A percentile compares a stretch with the other conserved stretches of the same genome.
phyloP scores from a whole-genome alignment of 2,888 invertebrate species.

The Cosmopolites sordidus region DNA sequence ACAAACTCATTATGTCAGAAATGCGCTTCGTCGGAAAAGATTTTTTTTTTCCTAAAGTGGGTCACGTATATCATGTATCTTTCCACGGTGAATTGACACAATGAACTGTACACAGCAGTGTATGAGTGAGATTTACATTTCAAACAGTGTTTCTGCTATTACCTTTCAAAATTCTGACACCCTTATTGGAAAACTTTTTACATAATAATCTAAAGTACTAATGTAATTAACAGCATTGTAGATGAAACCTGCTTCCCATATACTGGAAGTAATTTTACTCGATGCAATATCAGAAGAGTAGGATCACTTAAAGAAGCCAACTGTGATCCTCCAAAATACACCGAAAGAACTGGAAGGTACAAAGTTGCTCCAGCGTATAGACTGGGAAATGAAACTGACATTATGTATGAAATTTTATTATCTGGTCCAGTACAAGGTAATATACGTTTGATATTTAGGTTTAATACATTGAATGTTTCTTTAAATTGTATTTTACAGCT shows the following conservation, averaged over 20 bases:
- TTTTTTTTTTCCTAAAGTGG: too few relatives aligned
- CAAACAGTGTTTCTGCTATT: too few relatives aligned
- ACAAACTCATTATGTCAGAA: too few relatives aligned
- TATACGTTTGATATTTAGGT: background rate
- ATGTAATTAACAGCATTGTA: conserved; percentile 61
- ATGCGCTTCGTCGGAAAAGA: too few relatives aligned
- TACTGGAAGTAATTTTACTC: conserved; percentile 53
- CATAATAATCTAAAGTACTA: background rate
- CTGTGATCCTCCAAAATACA: conserved; percentile 52
- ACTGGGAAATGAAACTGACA: conserved; percentile 71
- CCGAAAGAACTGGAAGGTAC: conserved; percentile 60
- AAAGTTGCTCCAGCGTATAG: conserved; percentile 74
- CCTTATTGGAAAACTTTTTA: too few relatives aligned
- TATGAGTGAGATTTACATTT: too few relatives aligned
- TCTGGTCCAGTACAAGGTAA: conserved; percentile 91
- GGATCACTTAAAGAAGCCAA: conserved; percentile 53
- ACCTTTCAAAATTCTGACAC: too few relatives aligned
- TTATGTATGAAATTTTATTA: conserved; percentile 85
- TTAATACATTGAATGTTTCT: too few relatives aligned
- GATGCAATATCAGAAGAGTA: conserved; percentile 58
- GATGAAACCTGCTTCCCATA: conserved; percentile 86
- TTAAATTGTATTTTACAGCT: conserved; percentile 66
- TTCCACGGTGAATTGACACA: too few relatives aligned
- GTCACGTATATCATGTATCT: too few relatives aligned
- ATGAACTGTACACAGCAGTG: too few relatives aligned